A percentile compares a stretch with the other conserved stretches of the same genome.
Evolutionary conservation across 2,797 vertebrate species (phyloP).

Genomic region (Apogon hyalosoma): DNA sequence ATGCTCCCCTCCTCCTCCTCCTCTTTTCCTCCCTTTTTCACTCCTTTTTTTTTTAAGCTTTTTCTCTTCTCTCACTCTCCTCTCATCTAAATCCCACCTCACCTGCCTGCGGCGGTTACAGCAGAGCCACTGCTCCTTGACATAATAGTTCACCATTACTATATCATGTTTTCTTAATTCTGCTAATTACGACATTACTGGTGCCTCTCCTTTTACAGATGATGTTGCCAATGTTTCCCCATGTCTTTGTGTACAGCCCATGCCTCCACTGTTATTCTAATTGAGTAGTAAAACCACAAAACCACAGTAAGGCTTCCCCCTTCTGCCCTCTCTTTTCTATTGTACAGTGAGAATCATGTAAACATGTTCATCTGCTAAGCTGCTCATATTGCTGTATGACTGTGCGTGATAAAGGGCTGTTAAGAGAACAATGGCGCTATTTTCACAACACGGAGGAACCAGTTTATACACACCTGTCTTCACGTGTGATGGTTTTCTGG

Average conservation of each 20-base stretch:
- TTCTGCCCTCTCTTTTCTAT: slow-evolving; percentile 36
- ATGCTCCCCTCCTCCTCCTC: slow-evolving; percentile 70
- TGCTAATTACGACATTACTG: slow-evolving; percentile 32
- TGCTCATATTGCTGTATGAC: slow-evolving; percentile 54
- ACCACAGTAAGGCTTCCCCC: slow-evolving; percentile 35
- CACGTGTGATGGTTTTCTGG: slow-evolving; percentile 31
- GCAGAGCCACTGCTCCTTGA: slow-evolving; percentile 33
- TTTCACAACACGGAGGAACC: slow-evolving; percentile 60
- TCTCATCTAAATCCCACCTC: slow-evolving; percentile 56
- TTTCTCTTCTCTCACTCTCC: slow-evolving; percentile 16
- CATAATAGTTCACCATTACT: slow-evolving; percentile 39
- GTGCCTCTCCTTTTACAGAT: slow-evolving; percentile 34
- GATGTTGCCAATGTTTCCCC: slow-evolving; percentile 26
- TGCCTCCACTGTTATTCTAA: slow-evolving; percentile 54
- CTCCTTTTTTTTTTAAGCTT: slow-evolving; percentile 32
- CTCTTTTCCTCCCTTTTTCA: slow-evolving; percentile 29
- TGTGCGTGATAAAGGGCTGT: slow-evolving; percentile 67
- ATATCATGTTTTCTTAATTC: slow-evolving; percentile 49
- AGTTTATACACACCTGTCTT: slow-evolving; percentile 52
- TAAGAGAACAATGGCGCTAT: slow-evolving; percentile 74
- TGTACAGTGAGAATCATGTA: slow-evolving; percentile 29
- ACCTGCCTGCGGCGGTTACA: slow-evolving; percentile 52
- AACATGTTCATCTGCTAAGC: slow-evolving; percentile 63
- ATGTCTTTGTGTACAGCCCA: slow-evolving; percentile 33
- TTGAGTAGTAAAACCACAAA: slow-evolving; percentile 52